phyloP scores from a whole-genome alignment of 2,888 invertebrate genomes.

The Tubiluchus corallicola region DNA sequence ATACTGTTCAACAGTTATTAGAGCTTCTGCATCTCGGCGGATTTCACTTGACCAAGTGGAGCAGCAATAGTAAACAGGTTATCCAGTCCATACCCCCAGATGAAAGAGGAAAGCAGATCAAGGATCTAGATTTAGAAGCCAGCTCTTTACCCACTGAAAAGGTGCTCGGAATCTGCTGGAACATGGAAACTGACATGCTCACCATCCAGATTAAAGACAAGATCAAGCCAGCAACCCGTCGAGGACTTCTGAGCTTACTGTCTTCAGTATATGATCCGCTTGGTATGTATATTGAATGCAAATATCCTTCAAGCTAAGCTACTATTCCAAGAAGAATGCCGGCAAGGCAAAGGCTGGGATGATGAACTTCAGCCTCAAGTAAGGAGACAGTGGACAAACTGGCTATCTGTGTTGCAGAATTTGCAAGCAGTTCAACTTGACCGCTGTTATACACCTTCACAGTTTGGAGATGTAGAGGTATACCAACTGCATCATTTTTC shows the following conservation, averaged over 20 bases:
- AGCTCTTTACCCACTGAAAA: background rate
- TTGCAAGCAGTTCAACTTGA: background rate
- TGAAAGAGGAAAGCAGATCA: background rate
- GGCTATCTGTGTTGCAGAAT: background rate
- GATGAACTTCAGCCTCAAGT: background rate
- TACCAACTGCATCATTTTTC: background rate
- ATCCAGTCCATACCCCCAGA: background rate
- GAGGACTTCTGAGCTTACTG: background rate
- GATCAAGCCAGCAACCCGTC: background rate
- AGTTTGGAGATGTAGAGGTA: background rate
- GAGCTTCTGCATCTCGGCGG: background rate
- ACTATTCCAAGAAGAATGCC: background rate
- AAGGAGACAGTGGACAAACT: background rate
- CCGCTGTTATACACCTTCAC: background rate
- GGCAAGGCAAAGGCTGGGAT: background rate
- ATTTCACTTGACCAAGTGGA: background rate
- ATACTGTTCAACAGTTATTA: background rate
- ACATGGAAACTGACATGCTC: background rate
- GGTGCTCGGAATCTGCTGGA: background rate
- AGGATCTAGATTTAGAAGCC: too few species aligned
- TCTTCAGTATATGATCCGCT: conserved; percentile 1
- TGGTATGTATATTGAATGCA: background rate
- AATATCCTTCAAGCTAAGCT: background rate
- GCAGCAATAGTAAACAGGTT: background rate
- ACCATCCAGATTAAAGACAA: background rate